Conservation (phyloP, 1,140 invertebrate genomes). For the Sminthurinus signatus region DNA sequence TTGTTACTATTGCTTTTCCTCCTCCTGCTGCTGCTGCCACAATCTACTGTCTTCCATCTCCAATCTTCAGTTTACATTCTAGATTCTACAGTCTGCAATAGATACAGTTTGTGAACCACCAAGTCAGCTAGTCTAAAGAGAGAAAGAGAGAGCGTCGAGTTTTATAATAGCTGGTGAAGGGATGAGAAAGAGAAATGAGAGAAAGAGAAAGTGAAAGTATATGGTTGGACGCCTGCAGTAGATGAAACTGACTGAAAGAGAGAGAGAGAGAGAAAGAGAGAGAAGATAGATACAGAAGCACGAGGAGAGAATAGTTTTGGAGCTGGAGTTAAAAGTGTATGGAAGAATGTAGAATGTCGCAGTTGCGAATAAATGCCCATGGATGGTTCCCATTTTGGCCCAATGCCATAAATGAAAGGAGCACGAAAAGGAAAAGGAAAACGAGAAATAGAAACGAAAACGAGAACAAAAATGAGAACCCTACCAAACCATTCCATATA, state of each 20-base stretch:
- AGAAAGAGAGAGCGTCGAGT: slow-evolving; percentile 1
- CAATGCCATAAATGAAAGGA: slow-evolving; percentile 25
- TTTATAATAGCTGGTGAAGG: too few relatives aligned
- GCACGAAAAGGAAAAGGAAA: background rate
- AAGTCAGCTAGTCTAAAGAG: background rate
- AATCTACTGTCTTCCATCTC: too few relatives aligned
- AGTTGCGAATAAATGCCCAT: slow-evolving; percentile 38
- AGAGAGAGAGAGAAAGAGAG: slow-evolving; percentile 9
- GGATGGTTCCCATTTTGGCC: slow-evolving; percentile 33
- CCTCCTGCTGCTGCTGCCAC: too few relatives aligned
- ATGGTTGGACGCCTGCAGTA: background rate
- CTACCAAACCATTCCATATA: too few relatives aligned
- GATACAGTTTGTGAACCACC: background rate
- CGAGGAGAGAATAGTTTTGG: too few relatives aligned
- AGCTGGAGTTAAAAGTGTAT: too few relatives aligned
- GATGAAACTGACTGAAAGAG: slow-evolving; percentile 7
- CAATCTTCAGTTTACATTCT: too few relatives aligned
- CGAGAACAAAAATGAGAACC: background rate
- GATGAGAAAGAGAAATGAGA: background rate
- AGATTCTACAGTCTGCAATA: too few relatives aligned
- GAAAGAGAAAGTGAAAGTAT: slow-evolving; percentile 6
- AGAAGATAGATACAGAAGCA: too few relatives aligned
- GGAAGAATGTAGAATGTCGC: slow-evolving; percentile 38
- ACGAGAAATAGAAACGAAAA: background rate
- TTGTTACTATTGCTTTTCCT: too few relatives aligned